Evolutionary conservation across 2,888 invertebrate species (phyloP), one percentile per base, ranked within the genome.

Genomic region (Plutella xylostella): DNA sequence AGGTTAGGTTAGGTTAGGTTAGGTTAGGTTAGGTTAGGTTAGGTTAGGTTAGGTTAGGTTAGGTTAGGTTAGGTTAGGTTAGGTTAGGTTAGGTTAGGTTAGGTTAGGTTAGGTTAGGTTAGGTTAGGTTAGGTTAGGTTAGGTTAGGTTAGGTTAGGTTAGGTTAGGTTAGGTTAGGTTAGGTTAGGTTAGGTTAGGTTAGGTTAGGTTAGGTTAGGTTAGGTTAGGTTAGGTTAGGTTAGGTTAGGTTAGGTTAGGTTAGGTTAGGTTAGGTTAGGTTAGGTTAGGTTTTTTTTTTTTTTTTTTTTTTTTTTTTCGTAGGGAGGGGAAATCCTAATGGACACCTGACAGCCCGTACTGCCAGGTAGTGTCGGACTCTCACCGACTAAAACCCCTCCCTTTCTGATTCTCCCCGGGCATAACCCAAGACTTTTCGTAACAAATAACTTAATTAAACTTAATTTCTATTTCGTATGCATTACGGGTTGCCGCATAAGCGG

Each of bases 241-340:
- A 41, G 42, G 42, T 42, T 42, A 42, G 42, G 42, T 42, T 42
- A 42, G 42, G 42, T 42, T 42, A 42, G 42, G 42, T 42, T 42
- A 42, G 42, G 42, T 42, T 42, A 42, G 42, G 42, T 42, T 42
- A 42, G 42, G 42, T 42, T 42, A 42, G 21, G 25, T 39, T 37
- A 39, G 25, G 39, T 39, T 39, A 39, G 21, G 25, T n/a, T n/a
- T n/a, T n/a, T n/a, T n/a, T n/a, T n/a, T n/a, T n/a, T n/a, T n/a
- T n/a, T n/a, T n/a, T n/a, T n/a, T n/a, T n/a, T n/a, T n/a, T n/a
- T n/a, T n/a, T n/a, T n/a, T n/a, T n/a, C n/a, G n/a, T n/a, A n/a
- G n/a, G n/a, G n/a, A n/a, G n/a, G n/a, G n/a, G n/a, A n/a, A n/a
- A n/a, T n/a, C n/a, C n/a, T n/a, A n/a, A n/a, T n/a, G n/a, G n/a